Evolutionary conservation across 2,113 vertebrate species (phyloP).

Genomic region (Smithornis capensis): DNA sequence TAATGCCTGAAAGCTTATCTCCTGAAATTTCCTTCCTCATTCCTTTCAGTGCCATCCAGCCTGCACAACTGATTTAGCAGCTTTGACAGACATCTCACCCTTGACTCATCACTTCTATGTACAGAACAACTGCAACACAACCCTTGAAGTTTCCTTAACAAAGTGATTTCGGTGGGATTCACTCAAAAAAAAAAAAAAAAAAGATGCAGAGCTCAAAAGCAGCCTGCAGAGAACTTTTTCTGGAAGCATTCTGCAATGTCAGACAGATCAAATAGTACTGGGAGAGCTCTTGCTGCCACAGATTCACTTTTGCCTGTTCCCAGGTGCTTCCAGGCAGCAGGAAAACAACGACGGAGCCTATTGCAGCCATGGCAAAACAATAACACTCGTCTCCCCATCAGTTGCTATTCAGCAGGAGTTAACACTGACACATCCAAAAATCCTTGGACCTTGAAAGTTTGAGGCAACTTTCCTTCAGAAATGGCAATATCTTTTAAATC

Average conservation of each 20-base stretch:
- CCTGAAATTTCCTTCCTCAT: not conserved
- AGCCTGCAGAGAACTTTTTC: not conserved
- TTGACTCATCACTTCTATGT: not conserved
- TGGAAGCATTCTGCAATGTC: not conserved
- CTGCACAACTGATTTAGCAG: not conserved
- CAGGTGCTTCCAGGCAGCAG: not conserved
- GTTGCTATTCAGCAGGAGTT: not conserved
- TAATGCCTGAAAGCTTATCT: not conserved
- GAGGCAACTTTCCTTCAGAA: constrained; percentile 16
- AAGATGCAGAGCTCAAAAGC: not conserved
- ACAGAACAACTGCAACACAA: not conserved
- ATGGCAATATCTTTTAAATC: constrained; percentile 2
- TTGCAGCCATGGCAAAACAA: not conserved
- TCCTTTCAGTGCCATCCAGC: not conserved
- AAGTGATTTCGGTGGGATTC: not conserved
- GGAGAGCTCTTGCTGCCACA: not conserved
- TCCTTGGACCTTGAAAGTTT: not conserved
- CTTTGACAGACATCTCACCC: not conserved
- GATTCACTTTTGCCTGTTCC: not conserved
- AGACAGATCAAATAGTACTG: not conserved
- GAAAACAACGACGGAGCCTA: not conserved
- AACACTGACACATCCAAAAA: not conserved
- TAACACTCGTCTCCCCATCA: not conserved
- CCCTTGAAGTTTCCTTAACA: not conserved
- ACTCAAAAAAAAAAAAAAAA: not conserved